Percentiles rank a stretch among this genome's conserved stretches.
Evolutionary conservation across 1,140 invertebrate species (phyloP).

Genomic region (Drosophila kikkawai): DNA sequence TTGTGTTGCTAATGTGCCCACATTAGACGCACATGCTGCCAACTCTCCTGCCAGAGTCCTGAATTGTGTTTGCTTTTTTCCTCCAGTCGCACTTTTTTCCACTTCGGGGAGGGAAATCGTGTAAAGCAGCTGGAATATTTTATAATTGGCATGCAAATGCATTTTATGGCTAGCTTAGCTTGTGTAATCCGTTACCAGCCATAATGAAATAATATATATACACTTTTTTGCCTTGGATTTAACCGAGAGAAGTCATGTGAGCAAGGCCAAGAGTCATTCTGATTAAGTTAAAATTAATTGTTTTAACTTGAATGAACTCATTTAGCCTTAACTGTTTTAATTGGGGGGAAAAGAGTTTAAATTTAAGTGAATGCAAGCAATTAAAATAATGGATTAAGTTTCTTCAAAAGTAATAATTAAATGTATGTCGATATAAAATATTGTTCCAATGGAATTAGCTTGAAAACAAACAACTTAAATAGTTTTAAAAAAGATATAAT

Average conservation of each 20-base stretch:
- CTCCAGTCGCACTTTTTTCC: slow-evolving; percentile 9
- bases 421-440: too few species aligned
- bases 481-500: background rate
- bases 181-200: slow-evolving; percentile 19
- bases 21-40: slow-evolving; percentile 78
- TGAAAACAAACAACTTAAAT: background rate
- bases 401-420: too few species aligned
- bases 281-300: slow-evolving; percentile 40
- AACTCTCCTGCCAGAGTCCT: slow-evolving; percentile 23
- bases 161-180: slow-evolving; percentile 25
- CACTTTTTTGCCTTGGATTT: slow-evolving; percentile 11
- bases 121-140: slow-evolving; percentile 45
- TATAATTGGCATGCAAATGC: slow-evolving; percentile 70
- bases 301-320: slow-evolving; percentile 24
- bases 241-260: slow-evolving; percentile 14
- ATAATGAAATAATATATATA: slow-evolving; percentile 29
- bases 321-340: background rate
- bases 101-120: slow-evolving; percentile 27
- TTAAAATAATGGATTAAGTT: background rate
- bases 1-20: slow-evolving; percentile 80
- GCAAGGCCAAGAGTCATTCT: slow-evolving; percentile 43
- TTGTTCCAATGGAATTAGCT: background rate
- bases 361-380: background rate
- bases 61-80: slow-evolving; percentile 31
- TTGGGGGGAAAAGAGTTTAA: background rate